Base-by-base conservation (phyloP, 1,140 invertebrate species). In the Drosophila bocqueti region DNA sequence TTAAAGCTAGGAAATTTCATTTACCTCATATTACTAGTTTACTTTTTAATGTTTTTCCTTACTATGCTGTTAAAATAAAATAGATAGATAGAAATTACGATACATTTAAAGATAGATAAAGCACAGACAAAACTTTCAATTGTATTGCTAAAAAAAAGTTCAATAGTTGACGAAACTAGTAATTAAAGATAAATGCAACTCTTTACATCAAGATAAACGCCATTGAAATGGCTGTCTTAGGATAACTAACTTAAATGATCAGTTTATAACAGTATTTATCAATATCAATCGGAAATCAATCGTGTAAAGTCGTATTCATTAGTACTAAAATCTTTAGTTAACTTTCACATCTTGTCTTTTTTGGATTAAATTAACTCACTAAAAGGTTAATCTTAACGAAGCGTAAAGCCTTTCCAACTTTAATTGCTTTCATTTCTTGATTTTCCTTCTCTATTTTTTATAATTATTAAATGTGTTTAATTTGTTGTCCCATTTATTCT, bases 401-500 rank as follows among this genome's bases (percentile, higher is more conserved):
- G 3, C 11, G 21, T 16, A 24, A 18, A 13, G 10, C n/a, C 13
- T 13, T 11, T 6, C 4, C 26, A 34, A 34, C 6, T 18, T 31
- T 0, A 52, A 13, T 54, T 9, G 13, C 7, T 54, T 55, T 38
- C 9, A 24, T 55, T 55, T 38, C 13, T 10, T 16, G 5, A 2
- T 9, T 6, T 54, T 54, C 18, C 4, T 9, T 36, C 3, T 9
- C n/a, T 54, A 16, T 54, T 24, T 54, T 36, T 5, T 2, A 29
- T 36, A 24, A 55, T 24, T 38, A 24, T 38, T 40, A 40, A 55
- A 57, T 57, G 21, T 2, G 8, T 54, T 54, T 36, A 21, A 36
- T 36, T 54, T 54, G 34, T 21, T 54, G 31, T 36, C 50, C 31
- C 36, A 57, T 57, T 57, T 67, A 38, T 38, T 38, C 31, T 21